phyloP scores from a whole-genome alignment of 2,888 invertebrate species.

The Epinotia brunnichana region DNA sequence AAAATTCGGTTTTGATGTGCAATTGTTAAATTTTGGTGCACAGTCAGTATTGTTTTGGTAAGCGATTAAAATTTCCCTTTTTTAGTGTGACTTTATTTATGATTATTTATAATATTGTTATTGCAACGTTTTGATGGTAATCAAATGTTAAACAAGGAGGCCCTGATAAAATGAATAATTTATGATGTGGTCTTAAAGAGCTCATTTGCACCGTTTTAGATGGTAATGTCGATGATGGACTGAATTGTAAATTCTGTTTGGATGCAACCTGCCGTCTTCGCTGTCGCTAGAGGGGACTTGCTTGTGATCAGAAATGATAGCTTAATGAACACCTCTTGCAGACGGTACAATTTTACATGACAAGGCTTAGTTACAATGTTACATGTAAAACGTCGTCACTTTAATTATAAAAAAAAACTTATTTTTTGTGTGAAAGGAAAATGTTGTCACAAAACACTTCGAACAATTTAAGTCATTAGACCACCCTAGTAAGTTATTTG shows the following conservation, averaged over 20 bases:
- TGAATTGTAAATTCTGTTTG: constrained; percentile 62
- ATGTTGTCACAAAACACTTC: constrained; percentile 48
- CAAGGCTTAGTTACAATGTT: constrained; percentile 61
- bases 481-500: constrained; percentile 76
- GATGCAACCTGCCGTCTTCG: constrained; percentile 55
- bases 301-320: constrained; percentile 53
- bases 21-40: too few species aligned
- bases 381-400: neutral
- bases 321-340: constrained; percentile 49
- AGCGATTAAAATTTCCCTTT: too few species aligned
- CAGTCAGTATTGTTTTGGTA: too few species aligned
- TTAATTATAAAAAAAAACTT: neutral
- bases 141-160: constrained; percentile 45
- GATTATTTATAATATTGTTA: constrained; percentile 42
- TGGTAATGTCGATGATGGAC: constrained; percentile 62
- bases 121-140: constrained; percentile 45
- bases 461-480: constrained; percentile 59
- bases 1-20: too few species aligned
- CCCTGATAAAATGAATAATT: constrained; percentile 52
- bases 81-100: too few species aligned
- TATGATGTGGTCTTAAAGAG: constrained; percentile 48
- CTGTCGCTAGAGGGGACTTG: constrained; percentile 48
- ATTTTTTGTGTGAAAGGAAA: constrained; percentile 28
- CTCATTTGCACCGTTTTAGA: constrained; percentile 59
- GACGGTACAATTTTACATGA: constrained; percentile 67